A percentile compares a stretch with the other conserved stretches of the same genome.
phyloP scores from a whole-genome alignment of 1,140 invertebrate species.

The Sycobia sp. region DNA sequence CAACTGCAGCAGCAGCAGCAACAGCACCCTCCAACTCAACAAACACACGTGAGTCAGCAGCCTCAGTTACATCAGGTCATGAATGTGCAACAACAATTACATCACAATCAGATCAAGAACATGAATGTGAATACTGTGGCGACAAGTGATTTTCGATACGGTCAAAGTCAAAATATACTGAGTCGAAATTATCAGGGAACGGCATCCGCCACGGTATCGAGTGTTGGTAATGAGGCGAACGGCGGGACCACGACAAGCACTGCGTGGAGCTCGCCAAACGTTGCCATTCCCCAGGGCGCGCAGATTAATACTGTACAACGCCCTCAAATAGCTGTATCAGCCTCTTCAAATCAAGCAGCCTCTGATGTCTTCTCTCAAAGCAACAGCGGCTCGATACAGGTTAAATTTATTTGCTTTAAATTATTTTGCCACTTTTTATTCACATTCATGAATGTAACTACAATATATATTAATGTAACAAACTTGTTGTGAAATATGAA shows the following conservation, averaged over 20 bases:
- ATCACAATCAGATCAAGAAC: conserved; percentile 59
- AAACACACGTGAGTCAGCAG: conserved; percentile 46
- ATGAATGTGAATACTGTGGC: conserved; percentile 54
- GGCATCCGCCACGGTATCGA: conserved; percentile 3
- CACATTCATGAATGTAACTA: too few species aligned
- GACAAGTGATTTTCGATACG: conserved; percentile 59
- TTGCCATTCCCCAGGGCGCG: conserved; percentile 46
- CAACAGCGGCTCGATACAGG: conserved; percentile 15
- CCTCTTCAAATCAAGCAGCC: conserved; percentile 38
- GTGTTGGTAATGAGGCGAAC: conserved; percentile 40
- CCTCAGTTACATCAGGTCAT: conserved; percentile 49
- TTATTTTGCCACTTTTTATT: too few species aligned
- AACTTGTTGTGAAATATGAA: too few species aligned
- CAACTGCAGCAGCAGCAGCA: conserved; percentile 39
- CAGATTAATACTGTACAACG: conserved; percentile 42
- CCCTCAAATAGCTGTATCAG: not conserved
- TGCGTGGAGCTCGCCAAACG: conserved; percentile 43
- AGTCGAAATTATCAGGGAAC: conserved; percentile 54
- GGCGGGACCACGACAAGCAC: conserved; percentile 45
- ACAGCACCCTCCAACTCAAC: not conserved
- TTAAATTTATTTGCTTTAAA: not conserved
- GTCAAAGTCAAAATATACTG: conserved; percentile 59
- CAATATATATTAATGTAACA: too few species aligned
- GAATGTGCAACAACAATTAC: conserved; percentile 57
- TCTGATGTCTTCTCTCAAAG: conserved; percentile 47